A percentile compares a stretch with the other conserved stretches of the same genome.
Conservation (phyloP, 2,113 vertebrate genomes). For the Corythornis vintsioides region DNA sequence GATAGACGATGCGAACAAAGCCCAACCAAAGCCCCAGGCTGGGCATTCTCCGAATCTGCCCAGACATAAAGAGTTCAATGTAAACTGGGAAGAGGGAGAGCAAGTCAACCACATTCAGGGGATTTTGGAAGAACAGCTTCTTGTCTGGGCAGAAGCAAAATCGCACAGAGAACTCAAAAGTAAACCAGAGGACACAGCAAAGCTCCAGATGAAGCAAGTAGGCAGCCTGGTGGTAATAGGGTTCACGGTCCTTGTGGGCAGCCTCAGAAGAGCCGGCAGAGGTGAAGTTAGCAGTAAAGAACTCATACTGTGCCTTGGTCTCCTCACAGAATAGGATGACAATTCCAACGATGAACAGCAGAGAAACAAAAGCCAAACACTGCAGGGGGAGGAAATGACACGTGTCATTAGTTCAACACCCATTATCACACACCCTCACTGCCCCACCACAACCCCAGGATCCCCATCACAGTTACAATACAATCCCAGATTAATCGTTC, state of each 20-base stretch:
- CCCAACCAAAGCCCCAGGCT: background rate
- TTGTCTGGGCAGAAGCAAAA: conserved; percentile 58
- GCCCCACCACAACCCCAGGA: background rate
- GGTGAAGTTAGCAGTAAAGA: conserved; percentile 11
- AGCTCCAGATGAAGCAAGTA: conserved; percentile 53
- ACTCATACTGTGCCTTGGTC: conserved; percentile 36
- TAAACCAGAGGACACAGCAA: conserved; percentile 59
- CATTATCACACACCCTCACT: background rate
- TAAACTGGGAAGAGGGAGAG: conserved; percentile 59
- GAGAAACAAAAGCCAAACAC: conserved; percentile 47
- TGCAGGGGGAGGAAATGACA: conserved; percentile 4
- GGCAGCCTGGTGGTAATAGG: background rate
- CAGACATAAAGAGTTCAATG: conserved; percentile 13
- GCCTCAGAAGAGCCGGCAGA: background rate
- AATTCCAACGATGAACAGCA: conserved; percentile 52
- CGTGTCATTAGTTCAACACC: background rate
- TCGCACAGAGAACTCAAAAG: conserved; percentile 29
- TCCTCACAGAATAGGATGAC: conserved; percentile 61
- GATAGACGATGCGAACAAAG: background rate
- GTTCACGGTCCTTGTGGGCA: background rate
- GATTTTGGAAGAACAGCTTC: conserved; percentile 50
- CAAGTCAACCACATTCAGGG: conserved; percentile 41
- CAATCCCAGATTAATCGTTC: background rate
- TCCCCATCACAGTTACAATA: background rate
- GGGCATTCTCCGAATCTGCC: background rate